Base-by-base conservation (phyloP, 1,140 invertebrate species). In the Monomorium pharaonis region DNA sequence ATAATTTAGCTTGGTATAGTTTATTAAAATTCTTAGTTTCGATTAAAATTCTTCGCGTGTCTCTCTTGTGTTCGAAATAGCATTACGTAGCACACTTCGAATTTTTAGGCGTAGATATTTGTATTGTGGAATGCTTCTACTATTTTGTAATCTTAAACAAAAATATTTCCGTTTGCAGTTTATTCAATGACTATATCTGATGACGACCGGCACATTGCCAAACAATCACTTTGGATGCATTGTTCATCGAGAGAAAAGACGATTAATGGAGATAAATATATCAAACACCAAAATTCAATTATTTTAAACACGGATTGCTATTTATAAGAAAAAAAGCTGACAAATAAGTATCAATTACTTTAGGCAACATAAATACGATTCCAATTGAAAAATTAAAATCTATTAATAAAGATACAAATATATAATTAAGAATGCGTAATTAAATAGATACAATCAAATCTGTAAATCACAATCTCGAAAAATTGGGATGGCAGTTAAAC, bases 1-100 rank as follows among this genome's bases (percentile, higher is more conserved):
- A 30, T 47, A 77, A 27, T 77, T 77, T 80, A 44, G 51, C 24
- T 65, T 30, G 10, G 44, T 74, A 42, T 21, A 12, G n/a, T n/a
- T 78, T 16, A 47, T 62, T 30, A 27, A n/a, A n/a, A n/a, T n/a
- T 33, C 47, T 14, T 30, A 27, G 7, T 80, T 85, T 85, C 44
- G 62, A 80, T 85, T 81, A 85, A 70, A 85, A 81, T 81, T 85
- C 63, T 77, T 70, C 24, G 54, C 9, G 51, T 27, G 49, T 18
- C 21, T 62, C 18, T 37, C n/a, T n/a, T 33, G 16, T 37, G 16
- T 60, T 78, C 47, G 14, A 56, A 85, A 85, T 69, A 85, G 78
- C 27, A 76, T 62, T 77, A 67, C 42, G n/a, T 42, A 24, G 14
- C 10, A 33, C n/a, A 63, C 27, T 37, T 63, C 7, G 27, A 54